These are phyloP conservation scores for Trematomus bernacchii DNA, from an alignment of 2,797 vertebrate species.

Conservation along the genomic window DNA sequence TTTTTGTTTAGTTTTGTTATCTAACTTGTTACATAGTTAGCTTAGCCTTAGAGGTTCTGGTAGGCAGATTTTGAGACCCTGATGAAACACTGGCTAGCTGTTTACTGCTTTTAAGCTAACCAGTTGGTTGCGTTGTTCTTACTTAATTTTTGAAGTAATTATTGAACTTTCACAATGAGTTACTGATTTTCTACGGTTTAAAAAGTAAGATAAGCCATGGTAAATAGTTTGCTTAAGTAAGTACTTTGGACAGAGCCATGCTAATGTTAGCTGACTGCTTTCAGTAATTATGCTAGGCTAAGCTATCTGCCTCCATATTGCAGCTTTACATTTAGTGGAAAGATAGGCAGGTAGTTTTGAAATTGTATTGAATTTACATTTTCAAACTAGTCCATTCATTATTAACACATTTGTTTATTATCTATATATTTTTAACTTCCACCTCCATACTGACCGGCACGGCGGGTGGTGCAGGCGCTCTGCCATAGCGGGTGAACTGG, in stretches of 20 bases:
- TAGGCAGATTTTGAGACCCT: neutral
- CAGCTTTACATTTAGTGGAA: neutral
- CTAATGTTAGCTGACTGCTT: neutral
- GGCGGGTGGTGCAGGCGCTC: conserved; percentile 67
- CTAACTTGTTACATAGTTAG: neutral
- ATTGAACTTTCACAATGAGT: neutral
- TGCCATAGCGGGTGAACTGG: conserved; percentile 77
- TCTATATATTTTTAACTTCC: neutral
- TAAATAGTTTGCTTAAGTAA: neutral
- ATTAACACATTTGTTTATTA: neutral
- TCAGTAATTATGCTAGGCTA: neutral
- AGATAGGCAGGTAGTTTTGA: too few species aligned
- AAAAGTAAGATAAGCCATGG: neutral
- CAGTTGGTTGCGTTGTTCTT: neutral
- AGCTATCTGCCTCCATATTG: neutral
- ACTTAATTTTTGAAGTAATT: neutral
- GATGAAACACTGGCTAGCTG: neutral
- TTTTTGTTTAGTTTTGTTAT: neutral
- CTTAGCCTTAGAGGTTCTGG: too few species aligned
- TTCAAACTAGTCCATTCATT: neutral
- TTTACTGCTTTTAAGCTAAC: neutral
- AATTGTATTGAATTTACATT: too few species aligned
- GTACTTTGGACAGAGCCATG: neutral
- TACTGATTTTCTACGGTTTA: neutral
- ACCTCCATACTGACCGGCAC: conserved; percentile 67